Percentiles rank a stretch among this genome's conserved stretches.
These are phyloP conservation scores for Tichodroma muraria DNA, from an alignment of 2,113 vertebrate species.

Conservation along the genomic window DNA sequence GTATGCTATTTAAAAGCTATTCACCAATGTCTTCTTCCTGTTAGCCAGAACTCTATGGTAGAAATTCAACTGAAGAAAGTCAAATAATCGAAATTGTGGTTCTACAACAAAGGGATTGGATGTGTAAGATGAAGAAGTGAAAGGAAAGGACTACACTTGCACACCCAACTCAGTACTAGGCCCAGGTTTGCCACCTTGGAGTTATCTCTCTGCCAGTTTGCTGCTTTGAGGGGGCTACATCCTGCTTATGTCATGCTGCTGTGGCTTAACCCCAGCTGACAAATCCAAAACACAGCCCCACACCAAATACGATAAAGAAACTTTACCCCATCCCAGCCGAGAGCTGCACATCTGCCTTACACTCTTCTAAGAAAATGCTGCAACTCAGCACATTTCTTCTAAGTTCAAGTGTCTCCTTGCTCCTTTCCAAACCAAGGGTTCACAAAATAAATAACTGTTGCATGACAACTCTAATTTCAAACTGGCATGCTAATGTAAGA, in stretches of 20 bases:
- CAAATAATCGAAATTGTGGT: conserved; percentile 1
- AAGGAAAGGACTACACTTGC: background rate
- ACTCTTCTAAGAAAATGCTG: background rate
- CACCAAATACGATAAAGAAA: background rate
- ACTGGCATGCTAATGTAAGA: background rate
- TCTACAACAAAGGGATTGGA: background rate
- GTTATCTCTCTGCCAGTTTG: background rate
- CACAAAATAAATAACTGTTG: background rate
- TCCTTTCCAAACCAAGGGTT: background rate
- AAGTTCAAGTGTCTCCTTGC: background rate
- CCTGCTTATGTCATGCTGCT: background rate
- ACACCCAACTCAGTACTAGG: background rate
- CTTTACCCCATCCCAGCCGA: background rate
- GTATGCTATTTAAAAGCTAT: conserved; percentile 40
- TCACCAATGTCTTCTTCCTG: conserved; percentile 10
- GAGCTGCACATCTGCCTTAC: background rate
- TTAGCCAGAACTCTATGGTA: background rate
- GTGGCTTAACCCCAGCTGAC: background rate
- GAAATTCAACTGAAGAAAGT: conserved; percentile 3
- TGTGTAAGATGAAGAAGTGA: background rate
- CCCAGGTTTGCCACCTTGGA: background rate
- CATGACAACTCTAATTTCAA: background rate
- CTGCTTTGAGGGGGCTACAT: background rate
- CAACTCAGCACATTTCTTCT: background rate
- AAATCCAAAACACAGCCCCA: background rate